phyloP scores from a whole-genome alignment of 1,140 invertebrate species.

The Hydropsyche tenuis region DNA sequence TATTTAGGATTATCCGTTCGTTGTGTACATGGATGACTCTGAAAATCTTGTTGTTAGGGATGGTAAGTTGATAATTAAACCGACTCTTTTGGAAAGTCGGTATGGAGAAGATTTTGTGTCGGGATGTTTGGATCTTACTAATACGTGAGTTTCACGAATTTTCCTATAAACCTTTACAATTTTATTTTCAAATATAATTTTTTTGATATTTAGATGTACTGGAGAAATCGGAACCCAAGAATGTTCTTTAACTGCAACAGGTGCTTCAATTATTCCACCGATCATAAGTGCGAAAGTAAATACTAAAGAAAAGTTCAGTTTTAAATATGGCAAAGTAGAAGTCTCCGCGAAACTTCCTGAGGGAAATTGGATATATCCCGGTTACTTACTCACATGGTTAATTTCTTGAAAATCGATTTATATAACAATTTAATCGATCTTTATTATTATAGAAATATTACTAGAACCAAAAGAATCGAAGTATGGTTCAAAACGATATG shows the following conservation, averaged over 20 bases:
- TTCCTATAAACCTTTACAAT: background rate
- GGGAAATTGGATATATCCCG: conserved; percentile 83
- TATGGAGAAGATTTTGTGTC: conserved; percentile 65
- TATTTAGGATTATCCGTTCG: conserved; percentile 59
- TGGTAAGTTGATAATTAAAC: conserved; percentile 68
- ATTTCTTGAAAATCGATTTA: background rate
- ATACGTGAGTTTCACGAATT: background rate
- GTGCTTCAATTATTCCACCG: conserved; percentile 69
- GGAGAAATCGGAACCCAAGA: conserved; percentile 59
- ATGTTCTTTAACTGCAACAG: conserved; percentile 60
- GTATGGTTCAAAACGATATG: conserved; percentile 62
- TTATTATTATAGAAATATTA: conserved; percentile 61
- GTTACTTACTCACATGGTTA: conserved; percentile 55
- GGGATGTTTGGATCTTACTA: conserved; percentile 6
- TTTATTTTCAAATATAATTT: background rate
- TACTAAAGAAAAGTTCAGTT: conserved; percentile 70
- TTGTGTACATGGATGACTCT: conserved; percentile 35
- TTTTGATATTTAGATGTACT: conserved; percentile 64
- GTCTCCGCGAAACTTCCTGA: conserved; percentile 75
- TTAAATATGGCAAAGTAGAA: conserved; percentile 78
- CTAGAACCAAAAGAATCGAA: conserved; percentile 62
- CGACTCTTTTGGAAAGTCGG: conserved; percentile 65
- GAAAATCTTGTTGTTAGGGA: conserved; percentile 65
- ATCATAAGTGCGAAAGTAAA: conserved; percentile 72
- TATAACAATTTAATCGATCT: too few species aligned